A percentile compares a stretch with the other conserved stretches of the same genome.
Conservation (phyloP, 2,113 vertebrate species). For the Burhinus oedicnemus region DNA sequence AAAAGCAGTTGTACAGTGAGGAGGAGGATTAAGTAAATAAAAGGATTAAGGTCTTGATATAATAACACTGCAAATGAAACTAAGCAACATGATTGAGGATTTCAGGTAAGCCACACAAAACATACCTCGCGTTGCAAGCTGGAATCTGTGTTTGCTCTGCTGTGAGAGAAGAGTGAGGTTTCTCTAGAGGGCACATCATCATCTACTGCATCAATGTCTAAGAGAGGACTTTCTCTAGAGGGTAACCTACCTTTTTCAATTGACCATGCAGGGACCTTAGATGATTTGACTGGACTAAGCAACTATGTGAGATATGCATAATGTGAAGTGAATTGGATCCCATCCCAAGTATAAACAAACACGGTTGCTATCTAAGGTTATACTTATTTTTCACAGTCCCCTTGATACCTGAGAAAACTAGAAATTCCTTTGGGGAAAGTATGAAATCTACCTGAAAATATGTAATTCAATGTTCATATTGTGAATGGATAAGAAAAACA, state of each 20-base stretch:
- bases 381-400: background rate
- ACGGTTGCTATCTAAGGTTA: background rate
- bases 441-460: background rate
- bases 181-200: background rate
- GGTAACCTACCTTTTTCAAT: background rate
- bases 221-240: background rate
- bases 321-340: background rate
- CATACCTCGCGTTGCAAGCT: background rate
- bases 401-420: background rate
- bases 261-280: no score
- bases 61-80: background rate
- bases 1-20: background rate
- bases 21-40: background rate
- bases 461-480: background rate
- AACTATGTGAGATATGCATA: background rate
- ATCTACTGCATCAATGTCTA: background rate
- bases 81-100: background rate
- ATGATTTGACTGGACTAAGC: background rate
- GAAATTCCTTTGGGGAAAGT: background rate
- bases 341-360: background rate
- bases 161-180: background rate
- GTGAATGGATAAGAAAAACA: background rate
- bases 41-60: background rate
- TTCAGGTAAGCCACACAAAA: background rate
- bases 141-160: background rate